phyloP scores from a whole-genome alignment of 2,888 invertebrate genomes.

The Acholoe squamosa region DNA sequence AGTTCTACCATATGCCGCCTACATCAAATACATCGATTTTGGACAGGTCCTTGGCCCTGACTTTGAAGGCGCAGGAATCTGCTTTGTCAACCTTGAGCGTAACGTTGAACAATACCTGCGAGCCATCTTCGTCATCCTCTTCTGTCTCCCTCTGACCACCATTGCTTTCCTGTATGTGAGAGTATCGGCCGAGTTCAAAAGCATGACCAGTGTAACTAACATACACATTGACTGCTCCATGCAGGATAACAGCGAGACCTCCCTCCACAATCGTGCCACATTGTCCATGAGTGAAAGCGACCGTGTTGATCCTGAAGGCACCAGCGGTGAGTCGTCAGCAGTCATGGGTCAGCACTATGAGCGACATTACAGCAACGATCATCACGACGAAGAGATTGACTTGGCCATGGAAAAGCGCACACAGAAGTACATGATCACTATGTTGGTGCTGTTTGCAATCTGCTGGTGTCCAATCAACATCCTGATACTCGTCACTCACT shows the following conservation, averaged over 20 bases:
- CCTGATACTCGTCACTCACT: constrained; percentile 86
- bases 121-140: constrained; percentile 83
- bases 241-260: constrained; percentile 65
- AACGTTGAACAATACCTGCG: constrained; percentile 81
- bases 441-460: constrained; percentile 88
- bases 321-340: constrained; percentile 64
- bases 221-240: constrained; percentile 69
- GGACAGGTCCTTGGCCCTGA: constrained; percentile 85
- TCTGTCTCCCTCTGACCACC: constrained; percentile 86
- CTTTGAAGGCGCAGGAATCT: constrained; percentile 79
- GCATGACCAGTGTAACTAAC: neutral
- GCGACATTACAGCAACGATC: constrained; percentile 69
- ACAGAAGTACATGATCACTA: constrained; percentile 88
- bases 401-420: constrained; percentile 87
- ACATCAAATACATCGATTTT: constrained; percentile 89
- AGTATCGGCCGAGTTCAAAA: constrained; percentile 86
- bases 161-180: constrained; percentile 88
- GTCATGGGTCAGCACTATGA: neutral
- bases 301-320: constrained; percentile 67
- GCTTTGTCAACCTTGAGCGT: constrained; percentile 77
- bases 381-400: constrained; percentile 80
- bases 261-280: constrained; percentile 69
- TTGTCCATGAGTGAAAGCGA: constrained; percentile 68
- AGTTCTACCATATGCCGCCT: constrained; percentile 89
- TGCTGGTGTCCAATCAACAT: constrained; percentile 88